Percentiles rank a stretch among this genome's conserved stretches.
These are phyloP conservation scores for Manis pentadactyla DNA, from an alignment of 2,797 vertebrate genomes.

Conservation along the genomic window DNA sequence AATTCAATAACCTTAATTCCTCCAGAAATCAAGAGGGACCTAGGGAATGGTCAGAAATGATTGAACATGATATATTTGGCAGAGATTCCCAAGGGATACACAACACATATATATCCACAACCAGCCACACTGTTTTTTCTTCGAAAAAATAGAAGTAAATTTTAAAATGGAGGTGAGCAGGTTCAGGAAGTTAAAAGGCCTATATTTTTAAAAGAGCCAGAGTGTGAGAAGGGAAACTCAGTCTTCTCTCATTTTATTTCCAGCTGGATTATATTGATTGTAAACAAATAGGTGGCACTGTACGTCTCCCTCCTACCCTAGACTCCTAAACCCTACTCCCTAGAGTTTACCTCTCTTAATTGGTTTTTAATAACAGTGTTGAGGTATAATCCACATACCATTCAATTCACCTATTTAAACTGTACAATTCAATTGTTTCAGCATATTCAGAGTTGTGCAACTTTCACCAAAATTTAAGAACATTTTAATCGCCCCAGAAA, in stretches of 20 bases:
- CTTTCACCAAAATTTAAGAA: not conserved
- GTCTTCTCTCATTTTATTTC: not conserved
- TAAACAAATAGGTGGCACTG: not conserved
- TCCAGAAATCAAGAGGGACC: conserved; percentile 24
- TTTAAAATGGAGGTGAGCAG: not conserved
- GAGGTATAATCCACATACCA: not conserved
- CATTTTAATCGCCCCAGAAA: not conserved
- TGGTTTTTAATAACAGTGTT: conserved; percentile 13
- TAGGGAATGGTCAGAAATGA: conserved; percentile 46
- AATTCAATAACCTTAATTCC: conserved; percentile 56
- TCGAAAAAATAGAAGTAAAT: conserved; percentile 55
- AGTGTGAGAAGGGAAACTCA: not conserved
- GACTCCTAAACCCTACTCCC: not conserved
- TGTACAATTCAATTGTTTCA: not conserved
- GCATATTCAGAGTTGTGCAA: not conserved
- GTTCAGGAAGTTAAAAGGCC: not conserved
- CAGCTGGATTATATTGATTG: not conserved
- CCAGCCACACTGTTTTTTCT: not conserved
- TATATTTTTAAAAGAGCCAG: not conserved
- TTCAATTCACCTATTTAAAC: not conserved
- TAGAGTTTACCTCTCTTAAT: not conserved
- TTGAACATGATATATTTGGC: not conserved
- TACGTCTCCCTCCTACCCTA: not conserved
- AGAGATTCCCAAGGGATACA: not conserved
- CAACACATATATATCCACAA: too few species aligned